Evolutionary conservation across 1,140 invertebrate species (phyloP).

Genomic region (Acyrthosiphon pisum): DNA sequence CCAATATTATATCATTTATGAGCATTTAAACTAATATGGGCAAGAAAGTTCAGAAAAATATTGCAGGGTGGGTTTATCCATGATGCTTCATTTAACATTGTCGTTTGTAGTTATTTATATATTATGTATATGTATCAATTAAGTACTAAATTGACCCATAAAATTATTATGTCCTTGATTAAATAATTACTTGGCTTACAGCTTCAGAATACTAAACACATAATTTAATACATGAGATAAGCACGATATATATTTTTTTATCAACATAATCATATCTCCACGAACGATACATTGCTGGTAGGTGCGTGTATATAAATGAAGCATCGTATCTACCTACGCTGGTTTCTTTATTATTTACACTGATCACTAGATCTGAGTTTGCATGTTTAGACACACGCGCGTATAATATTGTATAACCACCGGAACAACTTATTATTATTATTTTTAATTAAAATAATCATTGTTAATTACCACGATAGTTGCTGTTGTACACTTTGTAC

Average conservation of each 20-base stretch:
- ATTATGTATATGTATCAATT: background rate
- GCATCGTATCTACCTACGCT: background rate
- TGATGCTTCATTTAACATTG: background rate
- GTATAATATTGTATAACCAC: background rate
- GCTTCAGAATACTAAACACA: background rate
- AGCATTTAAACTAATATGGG: background rate
- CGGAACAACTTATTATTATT: background rate
- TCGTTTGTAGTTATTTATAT: background rate
- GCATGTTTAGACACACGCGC: background rate
- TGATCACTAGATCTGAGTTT: background rate
- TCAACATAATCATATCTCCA: background rate
- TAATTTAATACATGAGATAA: background rate
- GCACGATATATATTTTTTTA: background rate
- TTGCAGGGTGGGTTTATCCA: background rate
- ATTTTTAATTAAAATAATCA: constrained; percentile 16
- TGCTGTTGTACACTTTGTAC: background rate
- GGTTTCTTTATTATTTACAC: background rate
- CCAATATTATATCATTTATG: background rate
- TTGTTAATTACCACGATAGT: background rate
- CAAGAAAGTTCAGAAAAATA: background rate
- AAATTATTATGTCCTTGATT: background rate
- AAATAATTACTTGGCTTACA: background rate
- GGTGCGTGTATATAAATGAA: background rate
- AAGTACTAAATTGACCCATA: background rate
- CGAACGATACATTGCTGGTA: background rate